These are phyloP conservation scores for Troides helena DNA, from an alignment of 2,888 invertebrate species.

Conservation along the genomic window DNA sequence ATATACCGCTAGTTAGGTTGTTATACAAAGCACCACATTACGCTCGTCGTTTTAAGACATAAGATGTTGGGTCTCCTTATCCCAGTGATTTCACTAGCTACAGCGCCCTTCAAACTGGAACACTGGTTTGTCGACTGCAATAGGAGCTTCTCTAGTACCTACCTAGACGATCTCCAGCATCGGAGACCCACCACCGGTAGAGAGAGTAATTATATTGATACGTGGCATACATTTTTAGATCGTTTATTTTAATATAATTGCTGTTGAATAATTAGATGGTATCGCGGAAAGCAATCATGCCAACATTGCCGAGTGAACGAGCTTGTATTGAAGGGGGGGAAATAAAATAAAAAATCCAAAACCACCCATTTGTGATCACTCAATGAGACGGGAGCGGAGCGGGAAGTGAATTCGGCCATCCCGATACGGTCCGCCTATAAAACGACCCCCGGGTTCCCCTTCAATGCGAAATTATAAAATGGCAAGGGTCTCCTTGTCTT, in stretches of 20 bases:
- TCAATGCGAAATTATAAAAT: constrained; percentile 67
- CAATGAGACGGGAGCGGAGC: constrained; percentile 72
- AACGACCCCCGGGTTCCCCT: constrained; percentile 55
- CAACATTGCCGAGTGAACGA: constrained; percentile 43
- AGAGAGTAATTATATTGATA: no score
- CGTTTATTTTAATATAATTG: neutral
- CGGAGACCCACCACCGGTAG: no score
- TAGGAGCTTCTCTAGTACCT: no score
- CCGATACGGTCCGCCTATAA: constrained; percentile 54
- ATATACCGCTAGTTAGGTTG: no score
- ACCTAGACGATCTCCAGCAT: no score
- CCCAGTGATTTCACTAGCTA: no score
- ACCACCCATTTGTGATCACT: constrained; percentile 56
- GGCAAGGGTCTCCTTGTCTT: constrained; percentile 73
- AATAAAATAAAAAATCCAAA: constrained; percentile 36
- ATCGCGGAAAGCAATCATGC: constrained; percentile 39
- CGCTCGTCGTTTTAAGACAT: no score
- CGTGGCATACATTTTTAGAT: no score
- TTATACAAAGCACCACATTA: no score
- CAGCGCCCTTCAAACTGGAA: no score
- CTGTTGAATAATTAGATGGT: neutral
- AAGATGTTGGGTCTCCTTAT: no score
- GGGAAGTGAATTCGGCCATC: constrained; percentile 64
- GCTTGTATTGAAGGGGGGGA: constrained; percentile 42
- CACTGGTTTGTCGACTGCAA: no score